Evolutionary conservation across 2,113 vertebrate genomes (phyloP).

Genomic region (Hippocampus mohnikei): DNA sequence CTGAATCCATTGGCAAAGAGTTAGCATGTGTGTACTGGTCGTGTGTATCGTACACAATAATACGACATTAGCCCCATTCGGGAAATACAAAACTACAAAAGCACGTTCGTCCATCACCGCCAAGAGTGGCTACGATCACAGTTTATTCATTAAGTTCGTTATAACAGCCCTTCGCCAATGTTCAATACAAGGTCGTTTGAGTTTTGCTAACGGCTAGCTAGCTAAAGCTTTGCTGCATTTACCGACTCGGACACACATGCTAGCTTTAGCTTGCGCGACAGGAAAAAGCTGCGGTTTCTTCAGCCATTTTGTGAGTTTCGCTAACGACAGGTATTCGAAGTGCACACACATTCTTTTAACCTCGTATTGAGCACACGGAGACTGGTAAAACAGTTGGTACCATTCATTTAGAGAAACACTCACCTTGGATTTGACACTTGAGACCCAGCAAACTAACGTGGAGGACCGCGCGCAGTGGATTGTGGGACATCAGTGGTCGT

Average conservation of each 20-base stretch:
- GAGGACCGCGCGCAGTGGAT: slow-evolving; percentile 44
- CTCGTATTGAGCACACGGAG: accelerated
- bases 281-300: neutral
- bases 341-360: accelerated
- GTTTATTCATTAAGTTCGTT: neutral
- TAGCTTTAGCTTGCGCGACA: slow-evolving; percentile 5
- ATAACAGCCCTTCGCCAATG: neutral
- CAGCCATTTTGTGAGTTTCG: neutral
- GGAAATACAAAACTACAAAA: neutral
- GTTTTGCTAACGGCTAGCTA: neutral
- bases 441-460: slow-evolving; percentile 12
- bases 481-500: slow-evolving; percentile 37
- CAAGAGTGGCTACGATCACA: neutral
- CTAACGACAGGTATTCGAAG: too few species aligned
- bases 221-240: neutral
- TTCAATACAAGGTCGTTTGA: neutral
- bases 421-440: slow-evolving; percentile 66
- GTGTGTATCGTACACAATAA: neutral
- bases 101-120: neutral
- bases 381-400: neutral
- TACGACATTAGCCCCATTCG: neutral
- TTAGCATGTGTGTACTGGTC: neutral
- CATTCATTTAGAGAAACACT: slow-evolving; percentile 2
- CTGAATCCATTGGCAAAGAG: neutral
- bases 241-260: slow-evolving; percentile 15